A percentile compares a stretch with the other conserved stretches of the same genome.
Conservation (phyloP, 1,140 invertebrate species). For the Dreissena rostriformis region DNA sequence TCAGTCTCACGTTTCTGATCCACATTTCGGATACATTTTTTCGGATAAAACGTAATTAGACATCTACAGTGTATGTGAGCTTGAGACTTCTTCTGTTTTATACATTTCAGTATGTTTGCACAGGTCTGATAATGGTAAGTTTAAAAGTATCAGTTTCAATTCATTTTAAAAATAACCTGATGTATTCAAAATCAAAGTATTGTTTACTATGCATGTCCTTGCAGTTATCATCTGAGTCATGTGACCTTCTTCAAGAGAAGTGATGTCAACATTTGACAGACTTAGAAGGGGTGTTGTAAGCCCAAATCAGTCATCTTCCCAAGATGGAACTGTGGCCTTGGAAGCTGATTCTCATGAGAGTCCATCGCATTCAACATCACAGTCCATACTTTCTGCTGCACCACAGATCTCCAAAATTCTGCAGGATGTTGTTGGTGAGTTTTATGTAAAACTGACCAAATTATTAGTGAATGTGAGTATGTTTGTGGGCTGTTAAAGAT, state of each 20-base stretch:
- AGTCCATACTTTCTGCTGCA: constrained; percentile 27
- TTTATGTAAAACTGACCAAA: background rate
- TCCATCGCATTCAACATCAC: background rate
- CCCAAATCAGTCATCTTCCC: background rate
- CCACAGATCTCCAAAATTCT: constrained; percentile 60
- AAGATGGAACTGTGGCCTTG: background rate
- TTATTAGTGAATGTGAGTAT: background rate
- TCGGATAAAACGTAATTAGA: too few species aligned
- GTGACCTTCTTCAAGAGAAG: background rate
- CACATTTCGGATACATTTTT: too few species aligned
- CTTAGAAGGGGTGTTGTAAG: constrained; percentile 15
- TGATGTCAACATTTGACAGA: constrained; percentile 48
- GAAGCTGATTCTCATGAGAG: background rate
- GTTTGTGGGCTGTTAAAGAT: background rate
- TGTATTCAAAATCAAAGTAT: too few species aligned
- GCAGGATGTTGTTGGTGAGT: constrained; percentile 62
- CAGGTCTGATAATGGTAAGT: too few species aligned
- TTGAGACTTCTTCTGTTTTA: too few species aligned
- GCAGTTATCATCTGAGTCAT: too few species aligned
- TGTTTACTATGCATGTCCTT: too few species aligned
- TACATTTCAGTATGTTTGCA: too few species aligned
- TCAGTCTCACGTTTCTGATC: too few species aligned
- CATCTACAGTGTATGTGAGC: too few species aligned
- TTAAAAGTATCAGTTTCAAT: too few species aligned
- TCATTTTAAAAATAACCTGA: too few species aligned